These are phyloP conservation scores for Palaemon carinicauda DNA, from an alignment of 1,140 invertebrate species.

Conservation along the genomic window DNA sequence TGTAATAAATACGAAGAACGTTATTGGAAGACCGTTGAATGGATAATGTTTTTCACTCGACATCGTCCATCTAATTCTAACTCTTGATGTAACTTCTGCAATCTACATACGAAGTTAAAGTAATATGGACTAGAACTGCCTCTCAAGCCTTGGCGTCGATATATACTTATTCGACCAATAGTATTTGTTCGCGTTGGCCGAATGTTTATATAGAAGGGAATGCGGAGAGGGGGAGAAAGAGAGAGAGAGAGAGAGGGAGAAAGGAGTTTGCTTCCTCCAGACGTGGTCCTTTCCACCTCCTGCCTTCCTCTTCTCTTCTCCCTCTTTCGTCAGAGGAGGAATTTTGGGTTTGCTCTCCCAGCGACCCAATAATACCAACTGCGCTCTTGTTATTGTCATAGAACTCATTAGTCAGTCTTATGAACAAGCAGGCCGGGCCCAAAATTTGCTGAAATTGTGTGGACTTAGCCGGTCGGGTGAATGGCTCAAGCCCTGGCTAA, in stretches of 20 bases:
- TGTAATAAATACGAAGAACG: constrained; percentile 59
- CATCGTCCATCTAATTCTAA: constrained; percentile 59
- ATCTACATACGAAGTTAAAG: constrained; percentile 59
- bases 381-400: constrained; percentile 33
- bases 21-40: constrained; percentile 58
- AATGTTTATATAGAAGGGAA: too few relatives aligned
- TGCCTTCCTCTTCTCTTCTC: too few relatives aligned
- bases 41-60: constrained; percentile 58
- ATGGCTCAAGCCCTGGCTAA: constrained; percentile 21
- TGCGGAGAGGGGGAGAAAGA: too few relatives aligned
- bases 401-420: constrained; percentile 47
- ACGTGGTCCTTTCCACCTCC: too few relatives aligned
- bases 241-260: too few relatives aligned
- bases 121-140: constrained; percentile 57
- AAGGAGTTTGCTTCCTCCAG: too few relatives aligned
- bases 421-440: not conserved
- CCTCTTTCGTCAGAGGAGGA: not conserved
- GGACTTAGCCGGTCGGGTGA: not conserved
- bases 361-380: constrained; percentile 32
- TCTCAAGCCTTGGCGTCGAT: constrained; percentile 37
- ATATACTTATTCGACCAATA: constrained; percentile 25
- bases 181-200: constrained; percentile 17
- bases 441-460: constrained; percentile 16
- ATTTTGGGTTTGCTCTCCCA: constrained; percentile 9
- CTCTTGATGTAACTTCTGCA: constrained; percentile 57